These are phyloP conservation scores for Chascanopsetta lugubris DNA, from an alignment of 2,113 vertebrate species.

Conservation along the genomic window DNA sequence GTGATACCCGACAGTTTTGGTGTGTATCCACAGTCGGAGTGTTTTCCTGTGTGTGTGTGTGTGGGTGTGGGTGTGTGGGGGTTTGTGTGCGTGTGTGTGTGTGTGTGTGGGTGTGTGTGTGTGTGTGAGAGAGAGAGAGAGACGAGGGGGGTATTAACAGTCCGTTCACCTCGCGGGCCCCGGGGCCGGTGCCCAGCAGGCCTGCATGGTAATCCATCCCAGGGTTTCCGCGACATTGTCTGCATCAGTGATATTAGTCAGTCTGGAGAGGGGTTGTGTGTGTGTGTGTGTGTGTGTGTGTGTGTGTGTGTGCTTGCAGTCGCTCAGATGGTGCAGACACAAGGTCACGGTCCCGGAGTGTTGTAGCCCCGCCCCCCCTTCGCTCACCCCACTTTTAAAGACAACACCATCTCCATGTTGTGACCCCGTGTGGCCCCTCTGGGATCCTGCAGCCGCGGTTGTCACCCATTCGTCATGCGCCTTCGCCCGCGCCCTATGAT, in stretches of 20 bases:
- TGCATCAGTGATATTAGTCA: neutral
- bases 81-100: too few relatives aligned
- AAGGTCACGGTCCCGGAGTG: neutral
- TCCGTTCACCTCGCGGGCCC: neutral
- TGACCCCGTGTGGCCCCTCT: constrained; percentile 4
- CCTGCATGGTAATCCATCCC: neutral
- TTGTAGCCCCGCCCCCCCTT: too few relatives aligned
- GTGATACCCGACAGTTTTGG: constrained; percentile 28
- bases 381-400: constrained; percentile 19
- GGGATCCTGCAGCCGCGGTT: constrained; percentile 6
- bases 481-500: constrained; percentile 50
- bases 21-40: constrained; percentile 2
- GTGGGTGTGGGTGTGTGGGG: too few relatives aligned
- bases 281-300: constrained; percentile 1
- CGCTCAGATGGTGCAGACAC: neutral
- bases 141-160: neutral
- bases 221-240: neutral
- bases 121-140: neutral
- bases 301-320: neutral
- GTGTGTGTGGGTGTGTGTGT: neutral
- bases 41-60: too few relatives aligned
- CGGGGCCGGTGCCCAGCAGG: neutral
- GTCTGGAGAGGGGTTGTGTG: constrained; percentile 7
- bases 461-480: constrained; percentile 38
- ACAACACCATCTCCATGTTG: constrained; percentile 5